Conservation (phyloP, 2,113 vertebrate species). For the Forbesichthys papilliferus region DNA sequence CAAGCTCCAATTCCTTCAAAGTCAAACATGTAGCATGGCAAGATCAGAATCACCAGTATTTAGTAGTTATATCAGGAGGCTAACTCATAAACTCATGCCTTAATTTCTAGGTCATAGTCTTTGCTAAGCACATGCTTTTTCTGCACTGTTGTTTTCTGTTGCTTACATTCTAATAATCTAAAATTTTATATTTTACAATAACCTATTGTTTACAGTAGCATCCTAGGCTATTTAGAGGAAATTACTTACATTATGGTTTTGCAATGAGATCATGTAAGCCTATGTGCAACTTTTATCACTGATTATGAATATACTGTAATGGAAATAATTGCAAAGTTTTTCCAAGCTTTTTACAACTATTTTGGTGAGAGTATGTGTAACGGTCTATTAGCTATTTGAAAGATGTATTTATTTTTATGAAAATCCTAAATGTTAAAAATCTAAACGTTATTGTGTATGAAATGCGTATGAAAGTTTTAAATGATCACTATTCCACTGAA, state of each 20-base stretch:
- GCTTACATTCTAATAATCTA: constrained; percentile 1
- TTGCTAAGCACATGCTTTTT: not conserved
- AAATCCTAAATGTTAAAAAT: constrained; percentile 45
- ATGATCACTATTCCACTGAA: constrained; percentile 11
- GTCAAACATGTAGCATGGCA: no score
- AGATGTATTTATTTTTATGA: constrained; percentile 58
- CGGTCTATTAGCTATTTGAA: not conserved
- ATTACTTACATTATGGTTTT: not conserved
- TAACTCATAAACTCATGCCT: not conserved
- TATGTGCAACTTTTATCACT: no score
- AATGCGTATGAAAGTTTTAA: constrained; percentile 17
- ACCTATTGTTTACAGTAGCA: no score
- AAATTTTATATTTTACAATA: constrained; percentile 6
- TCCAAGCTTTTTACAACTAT: no score
- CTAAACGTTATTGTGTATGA: constrained; percentile 26
- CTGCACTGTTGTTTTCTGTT: constrained; percentile 5
- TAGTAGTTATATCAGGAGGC: no score
- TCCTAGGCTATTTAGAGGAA: not conserved
- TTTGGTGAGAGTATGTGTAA: no score
- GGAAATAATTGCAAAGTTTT: no score
- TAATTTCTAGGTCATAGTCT: constrained; percentile 22
- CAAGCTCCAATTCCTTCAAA: no score
- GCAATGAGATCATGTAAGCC: not conserved
- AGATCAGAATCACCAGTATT: no score
- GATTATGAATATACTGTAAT: no score